phyloP scores from a whole-genome alignment of 1,140 invertebrate species.

The Caenorhabditis remanei region DNA sequence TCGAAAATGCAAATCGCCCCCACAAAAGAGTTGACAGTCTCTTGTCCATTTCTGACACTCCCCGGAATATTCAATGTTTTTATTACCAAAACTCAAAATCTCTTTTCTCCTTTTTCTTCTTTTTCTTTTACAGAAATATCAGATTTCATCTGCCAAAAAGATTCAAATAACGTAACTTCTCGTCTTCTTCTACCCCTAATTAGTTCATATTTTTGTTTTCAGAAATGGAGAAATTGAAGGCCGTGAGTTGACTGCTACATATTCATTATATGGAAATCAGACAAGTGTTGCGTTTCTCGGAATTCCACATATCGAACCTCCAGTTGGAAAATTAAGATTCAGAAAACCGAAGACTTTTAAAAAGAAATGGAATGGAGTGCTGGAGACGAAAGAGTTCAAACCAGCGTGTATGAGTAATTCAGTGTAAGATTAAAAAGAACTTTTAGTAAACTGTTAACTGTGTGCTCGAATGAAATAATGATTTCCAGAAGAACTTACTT shows the following conservation, averaged over 20 bases:
- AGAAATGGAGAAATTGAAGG: slow-evolving; percentile 1
- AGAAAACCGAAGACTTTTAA: background rate
- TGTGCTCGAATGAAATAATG: background rate
- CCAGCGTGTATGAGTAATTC: background rate
- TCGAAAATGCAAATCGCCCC: too few relatives aligned
- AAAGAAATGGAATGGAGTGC: slow-evolving; percentile 11
- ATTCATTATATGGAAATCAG: slow-evolving; percentile 2
- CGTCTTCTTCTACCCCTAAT: background rate
- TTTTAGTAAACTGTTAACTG: too few relatives aligned
- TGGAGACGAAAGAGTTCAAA: slow-evolving; percentile 52
- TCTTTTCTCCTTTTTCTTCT: too few relatives aligned
- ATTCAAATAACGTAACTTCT: background rate
- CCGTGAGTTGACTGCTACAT: background rate
- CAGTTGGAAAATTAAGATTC: slow-evolving; percentile 31
- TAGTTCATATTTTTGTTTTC: background rate
- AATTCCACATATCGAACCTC: slow-evolving; percentile 58
- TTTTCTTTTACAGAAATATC: too few relatives aligned
- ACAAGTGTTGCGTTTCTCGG: slow-evolving; percentile 43
- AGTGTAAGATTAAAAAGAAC: background rate
- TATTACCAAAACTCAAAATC: too few relatives aligned
- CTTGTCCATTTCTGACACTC: too few relatives aligned
- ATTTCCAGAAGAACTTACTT: background rate
- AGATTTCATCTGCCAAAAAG: background rate
- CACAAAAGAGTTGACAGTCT: too few relatives aligned
- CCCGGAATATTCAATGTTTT: too few relatives aligned